A percentile compares a stretch with the other conserved stretches of the same genome.
These are phyloP conservation scores for Schmidtea mediterranea DNA, from an alignment of 1,140 invertebrate species.

Conservation along the genomic window DNA sequence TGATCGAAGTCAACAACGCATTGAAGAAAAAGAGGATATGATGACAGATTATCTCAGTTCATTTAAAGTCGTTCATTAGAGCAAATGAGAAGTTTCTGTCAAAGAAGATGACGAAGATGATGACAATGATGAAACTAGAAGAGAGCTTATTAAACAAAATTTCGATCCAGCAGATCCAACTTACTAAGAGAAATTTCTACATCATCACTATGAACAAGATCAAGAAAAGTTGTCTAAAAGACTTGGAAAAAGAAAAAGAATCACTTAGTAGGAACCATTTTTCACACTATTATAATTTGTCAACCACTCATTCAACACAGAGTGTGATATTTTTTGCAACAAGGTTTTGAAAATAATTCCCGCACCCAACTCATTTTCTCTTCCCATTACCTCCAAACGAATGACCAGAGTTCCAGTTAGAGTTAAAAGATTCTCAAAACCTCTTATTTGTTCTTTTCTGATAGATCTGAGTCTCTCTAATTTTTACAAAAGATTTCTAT, in stretches of 20 bases:
- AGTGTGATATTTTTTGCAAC: no score
- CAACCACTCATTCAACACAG: no score
- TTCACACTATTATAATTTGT: no score
- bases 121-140: conserved; percentile 59
- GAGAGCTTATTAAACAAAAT: conserved; percentile 91
- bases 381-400: no score
- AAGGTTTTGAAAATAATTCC: no score
- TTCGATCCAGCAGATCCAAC: conserved; percentile 93
- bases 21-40: conserved; percentile 92
- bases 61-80: conserved; percentile 58
- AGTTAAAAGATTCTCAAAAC: no score
- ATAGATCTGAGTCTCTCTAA: no score
- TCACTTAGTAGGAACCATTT: no score
- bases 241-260: conserved; percentile 28
- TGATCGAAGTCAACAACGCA: conserved; percentile 44
- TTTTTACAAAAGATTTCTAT: no score
- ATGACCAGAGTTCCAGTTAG: no score
- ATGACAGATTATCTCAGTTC: conserved; percentile 95
- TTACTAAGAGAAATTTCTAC: conserved; percentile 90
- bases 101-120: conserved; percentile 16
- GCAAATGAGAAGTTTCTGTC: conserved; percentile 4
- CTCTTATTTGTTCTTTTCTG: no score
- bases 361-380: no score
- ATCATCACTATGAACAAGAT: conserved; percentile 97
- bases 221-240: conserved; percentile 71